A percentile compares a stretch with the other conserved stretches of the same genome.
Conservation (phyloP, 1,140 invertebrate species). For the Solen grandis region DNA sequence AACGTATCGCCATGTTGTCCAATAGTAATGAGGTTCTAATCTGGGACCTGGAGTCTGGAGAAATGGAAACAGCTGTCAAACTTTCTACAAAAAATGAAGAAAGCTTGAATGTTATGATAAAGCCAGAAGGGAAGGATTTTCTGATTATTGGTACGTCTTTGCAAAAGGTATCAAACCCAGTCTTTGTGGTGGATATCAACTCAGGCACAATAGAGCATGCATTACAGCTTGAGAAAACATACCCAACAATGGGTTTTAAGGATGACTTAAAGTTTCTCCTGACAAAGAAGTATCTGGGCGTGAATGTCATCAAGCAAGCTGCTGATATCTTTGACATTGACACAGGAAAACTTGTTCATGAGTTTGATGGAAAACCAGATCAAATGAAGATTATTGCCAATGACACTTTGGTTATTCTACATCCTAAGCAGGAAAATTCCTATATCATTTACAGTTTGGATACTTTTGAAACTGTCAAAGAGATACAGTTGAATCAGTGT, state of each 20-base stretch:
- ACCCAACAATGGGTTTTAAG: conserved; percentile 55
- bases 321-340: conserved; percentile 55
- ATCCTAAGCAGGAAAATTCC: conserved; percentile 53
- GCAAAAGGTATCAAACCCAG: conserved; percentile 56
- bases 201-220: conserved; percentile 52
- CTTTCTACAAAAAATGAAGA: conserved; percentile 30
- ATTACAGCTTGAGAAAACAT: conserved; percentile 58
- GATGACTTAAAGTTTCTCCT: conserved; percentile 59
- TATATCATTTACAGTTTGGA: conserved; percentile 47
- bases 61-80: conserved; percentile 53
- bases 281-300: conserved; percentile 36
- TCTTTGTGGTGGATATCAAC: conserved; percentile 54
- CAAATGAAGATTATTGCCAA: conserved; percentile 44
- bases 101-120: conserved; percentile 61
- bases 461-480: conserved; percentile 39
- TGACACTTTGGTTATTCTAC: conserved; percentile 51
- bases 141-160: conserved; percentile 58
- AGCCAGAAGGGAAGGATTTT: conserved; percentile 41
- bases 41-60: conserved; percentile 60
- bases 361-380: conserved; percentile 56
- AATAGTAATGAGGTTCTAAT: conserved; percentile 55
- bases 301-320: conserved; percentile 50
- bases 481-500: too few relatives aligned
- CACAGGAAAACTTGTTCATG: conserved; percentile 57
- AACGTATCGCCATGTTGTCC: conserved; percentile 57